Base-by-base conservation (phyloP, 2,797 vertebrate species). In the Cirrhinus mrigala region DNA sequence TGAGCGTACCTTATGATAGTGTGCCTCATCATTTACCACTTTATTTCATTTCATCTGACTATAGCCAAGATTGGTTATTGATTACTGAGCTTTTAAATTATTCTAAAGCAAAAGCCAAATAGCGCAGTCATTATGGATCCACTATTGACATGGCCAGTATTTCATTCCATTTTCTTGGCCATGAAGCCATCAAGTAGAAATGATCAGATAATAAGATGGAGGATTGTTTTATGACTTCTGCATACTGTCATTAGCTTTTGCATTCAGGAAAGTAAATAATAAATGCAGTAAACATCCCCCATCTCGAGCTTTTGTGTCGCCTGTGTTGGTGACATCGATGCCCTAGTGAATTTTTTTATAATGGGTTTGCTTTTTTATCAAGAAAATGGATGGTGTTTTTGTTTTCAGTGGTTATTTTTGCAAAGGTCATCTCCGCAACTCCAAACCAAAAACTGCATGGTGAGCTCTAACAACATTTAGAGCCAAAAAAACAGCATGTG, bases 51-150 rank as follows among this genome's bases (percentile, higher is more conserved):
- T 79, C 80, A 84, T 85, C 93, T 91, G 94, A 94, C 94, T 93
- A 93, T 91, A 92, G 86, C 91, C 90, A 85, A 95, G 94, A 96
- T 96, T 95, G 95, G 92, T 94, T 96, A 96, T 95, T 94, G 94
- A 96, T 96, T 92, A 94, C 91, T n/a, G 15, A 24, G 90, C 90
- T 92, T 93, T 94, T 95, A 94, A 95, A 95, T 95, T 93, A 93
- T 94, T 92, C 92, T 92, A 94, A 95, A 94, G 94, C 93, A 94
- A 96, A 94, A 93, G 92, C 92, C 84, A 89, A 92, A 94, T 92
- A 94, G 93, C 94, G 92, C 90, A 91, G 91, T 94, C 93, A 90
- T 94, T 94, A 95, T 93, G 87, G 94, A 95, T 94, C 88, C 76
- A 84, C 93, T 93, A 94, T 94, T 91, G 93, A 94, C 90, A 92